phyloP scores from a whole-genome alignment of 2,113 vertebrate species.

The Albula glossodonta region DNA sequence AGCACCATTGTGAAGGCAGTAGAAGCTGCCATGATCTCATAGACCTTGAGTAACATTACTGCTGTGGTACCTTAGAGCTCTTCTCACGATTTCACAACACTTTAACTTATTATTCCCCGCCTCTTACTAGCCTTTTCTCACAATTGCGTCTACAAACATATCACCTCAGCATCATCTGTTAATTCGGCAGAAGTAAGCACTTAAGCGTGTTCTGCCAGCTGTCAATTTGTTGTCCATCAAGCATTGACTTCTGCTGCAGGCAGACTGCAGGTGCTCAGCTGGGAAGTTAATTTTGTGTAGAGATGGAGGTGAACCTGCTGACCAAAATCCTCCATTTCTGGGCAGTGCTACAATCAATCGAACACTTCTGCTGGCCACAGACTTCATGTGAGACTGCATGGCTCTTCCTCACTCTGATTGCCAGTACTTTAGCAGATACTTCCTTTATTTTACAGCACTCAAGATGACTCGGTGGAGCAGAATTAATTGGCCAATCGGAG shows the following conservation, averaged over 20 bases:
- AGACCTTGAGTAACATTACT: conserved; percentile 56
- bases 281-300: not conserved
- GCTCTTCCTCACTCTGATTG: not conserved
- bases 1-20: conserved; percentile 41
- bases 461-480: not conserved
- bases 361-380: not conserved
- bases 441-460: not conserved
- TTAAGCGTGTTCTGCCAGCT: not conserved
- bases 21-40: conserved; percentile 51
- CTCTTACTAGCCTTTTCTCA: too few species aligned
- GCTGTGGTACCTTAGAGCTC: conserved; percentile 37
- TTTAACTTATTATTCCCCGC: too few species aligned
- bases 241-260: not conserved
- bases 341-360: not conserved
- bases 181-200: not conserved
- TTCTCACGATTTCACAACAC: conserved; percentile 32
- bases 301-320: not conserved
- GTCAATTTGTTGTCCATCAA: not conserved
- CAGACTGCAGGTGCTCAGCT: not conserved
- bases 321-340: not conserved
- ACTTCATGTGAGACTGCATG: too few species aligned
- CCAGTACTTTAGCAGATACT: not conserved
- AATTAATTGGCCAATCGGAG: not conserved
- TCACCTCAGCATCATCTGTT: conserved; percentile 24
- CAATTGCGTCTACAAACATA: too few species aligned